Conservation (phyloP, 2,888 invertebrate genomes). For the Pollenia amentaria region DNA sequence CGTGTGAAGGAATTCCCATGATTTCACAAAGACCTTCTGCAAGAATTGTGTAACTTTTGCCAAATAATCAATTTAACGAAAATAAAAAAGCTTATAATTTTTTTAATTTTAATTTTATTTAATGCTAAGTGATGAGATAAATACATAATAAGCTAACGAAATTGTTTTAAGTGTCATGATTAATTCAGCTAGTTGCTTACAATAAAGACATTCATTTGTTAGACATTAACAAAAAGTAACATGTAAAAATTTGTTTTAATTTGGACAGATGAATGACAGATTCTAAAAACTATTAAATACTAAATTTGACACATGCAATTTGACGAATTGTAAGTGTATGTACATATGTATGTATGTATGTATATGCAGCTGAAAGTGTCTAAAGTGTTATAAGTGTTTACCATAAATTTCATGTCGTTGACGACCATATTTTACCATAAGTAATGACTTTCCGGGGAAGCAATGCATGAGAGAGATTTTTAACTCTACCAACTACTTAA, state of each 20-base stretch:
- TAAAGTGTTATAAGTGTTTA: too few relatives aligned
- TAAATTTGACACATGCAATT: neutral
- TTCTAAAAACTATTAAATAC: neutral
- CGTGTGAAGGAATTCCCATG: neutral
- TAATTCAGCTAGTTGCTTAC: neutral
- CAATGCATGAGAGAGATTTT: neutral
- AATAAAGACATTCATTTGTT: neutral
- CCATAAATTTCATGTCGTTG: neutral
- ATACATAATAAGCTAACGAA: neutral
- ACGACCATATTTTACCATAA: constrained; percentile 35
- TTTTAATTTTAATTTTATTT: neutral
- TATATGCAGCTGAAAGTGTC: too few relatives aligned
- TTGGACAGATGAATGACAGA: too few relatives aligned
- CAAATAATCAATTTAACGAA: constrained; percentile 10
- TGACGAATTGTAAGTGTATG: neutral
- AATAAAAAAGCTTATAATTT: constrained; percentile 12
- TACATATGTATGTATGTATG: too few relatives aligned
- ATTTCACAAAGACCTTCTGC: constrained; percentile 14
- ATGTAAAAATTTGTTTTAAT: too few relatives aligned
- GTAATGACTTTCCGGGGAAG: constrained; percentile 31
- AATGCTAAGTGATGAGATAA: constrained; percentile 1
- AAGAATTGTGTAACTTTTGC: constrained; percentile 27
- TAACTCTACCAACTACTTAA: neutral
- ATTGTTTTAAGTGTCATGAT: constrained; percentile 4
- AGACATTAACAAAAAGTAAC: neutral